These are phyloP conservation scores for Scylla paramamosain DNA, from an alignment of 1,140 invertebrate genomes.

Conservation along the genomic window DNA sequence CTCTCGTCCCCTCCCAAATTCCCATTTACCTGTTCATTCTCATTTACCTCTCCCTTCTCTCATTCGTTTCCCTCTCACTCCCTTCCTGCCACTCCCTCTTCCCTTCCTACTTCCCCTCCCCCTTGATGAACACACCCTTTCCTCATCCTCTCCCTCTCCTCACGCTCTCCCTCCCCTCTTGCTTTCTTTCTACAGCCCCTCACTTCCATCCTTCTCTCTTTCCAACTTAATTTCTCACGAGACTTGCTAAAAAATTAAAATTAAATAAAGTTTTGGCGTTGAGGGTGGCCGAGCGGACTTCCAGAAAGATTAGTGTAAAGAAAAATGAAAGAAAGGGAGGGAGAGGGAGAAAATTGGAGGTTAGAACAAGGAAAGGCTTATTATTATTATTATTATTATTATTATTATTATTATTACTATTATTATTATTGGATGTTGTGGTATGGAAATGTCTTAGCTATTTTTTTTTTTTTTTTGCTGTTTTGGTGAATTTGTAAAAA, in stretches of 20 bases:
- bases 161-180: too few relatives aligned
- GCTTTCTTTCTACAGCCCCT: too few relatives aligned
- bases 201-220: too few relatives aligned
- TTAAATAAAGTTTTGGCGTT: constrained; percentile 6
- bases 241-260: background rate
- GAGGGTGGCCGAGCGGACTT: background rate
- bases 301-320: background rate
- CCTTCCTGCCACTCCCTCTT: too few relatives aligned
- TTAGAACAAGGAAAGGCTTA: too few relatives aligned
- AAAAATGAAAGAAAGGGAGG: background rate
- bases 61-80: too few relatives aligned
- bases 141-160: too few relatives aligned
- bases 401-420: background rate
- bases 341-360: background rate
- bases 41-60: too few relatives aligned
- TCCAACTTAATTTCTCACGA: background rate
- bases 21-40: too few relatives aligned
- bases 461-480: background rate
- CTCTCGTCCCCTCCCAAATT: too few relatives aligned
- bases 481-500: background rate
- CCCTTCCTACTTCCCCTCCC: too few relatives aligned
- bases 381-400: background rate
- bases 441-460: background rate
- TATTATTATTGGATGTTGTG: background rate
- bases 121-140: too few relatives aligned